Conservation (phyloP, 2,888 invertebrate genomes). For the Norana najaformis region DNA sequence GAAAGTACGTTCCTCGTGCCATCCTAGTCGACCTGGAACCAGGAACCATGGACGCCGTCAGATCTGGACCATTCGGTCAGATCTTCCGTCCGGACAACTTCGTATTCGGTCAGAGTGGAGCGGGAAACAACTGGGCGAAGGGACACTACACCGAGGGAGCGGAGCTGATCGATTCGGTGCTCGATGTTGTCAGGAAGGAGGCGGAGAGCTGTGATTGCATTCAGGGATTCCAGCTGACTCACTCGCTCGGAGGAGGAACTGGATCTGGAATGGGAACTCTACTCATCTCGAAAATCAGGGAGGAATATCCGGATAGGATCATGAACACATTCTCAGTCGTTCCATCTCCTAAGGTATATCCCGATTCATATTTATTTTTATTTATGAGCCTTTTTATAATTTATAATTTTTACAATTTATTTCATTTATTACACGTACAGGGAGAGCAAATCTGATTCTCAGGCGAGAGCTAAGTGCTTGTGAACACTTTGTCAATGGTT, state of each 20-base stretch:
- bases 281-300: constrained; percentile 94
- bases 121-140: constrained; percentile 84
- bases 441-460: no score
- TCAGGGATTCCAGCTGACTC: constrained; percentile 67
- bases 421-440: neutral
- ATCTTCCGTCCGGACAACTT: constrained; percentile 95
- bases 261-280: constrained; percentile 75
- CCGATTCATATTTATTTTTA: neutral
- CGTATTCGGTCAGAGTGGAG: constrained; percentile 75
- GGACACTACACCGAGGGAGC: constrained; percentile 69
- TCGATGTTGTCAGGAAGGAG: constrained; percentile 76
- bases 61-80: constrained; percentile 89
- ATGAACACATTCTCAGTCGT: constrained; percentile 96
- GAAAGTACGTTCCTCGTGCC: constrained; percentile 84
- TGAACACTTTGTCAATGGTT: no score
- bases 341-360: constrained; percentile 74
- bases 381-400: no score
- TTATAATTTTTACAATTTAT: no score
- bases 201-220: constrained; percentile 68
- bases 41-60: constrained; percentile 95
- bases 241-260: constrained; percentile 83
- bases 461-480: no score
- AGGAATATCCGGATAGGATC: constrained; percentile 94
- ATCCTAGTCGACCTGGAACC: constrained; percentile 93
- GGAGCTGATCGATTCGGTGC: constrained; percentile 66